Evolutionary conservation across 92 coral and sea anemone species (phyloP).

Genomic region (Nematostella vectensis): DNA sequence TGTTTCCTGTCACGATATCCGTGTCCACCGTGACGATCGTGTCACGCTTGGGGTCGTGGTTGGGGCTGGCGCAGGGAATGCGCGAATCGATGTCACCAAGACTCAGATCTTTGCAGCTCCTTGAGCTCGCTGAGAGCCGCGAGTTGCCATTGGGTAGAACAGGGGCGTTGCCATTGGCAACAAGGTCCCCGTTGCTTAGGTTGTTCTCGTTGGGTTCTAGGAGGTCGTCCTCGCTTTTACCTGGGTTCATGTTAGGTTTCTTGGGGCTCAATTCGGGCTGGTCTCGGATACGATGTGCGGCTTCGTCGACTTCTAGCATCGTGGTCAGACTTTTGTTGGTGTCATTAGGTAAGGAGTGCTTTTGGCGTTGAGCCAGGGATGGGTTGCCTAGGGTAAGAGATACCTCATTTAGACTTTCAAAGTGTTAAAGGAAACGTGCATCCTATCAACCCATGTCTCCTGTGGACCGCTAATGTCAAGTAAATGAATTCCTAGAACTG

Average conservation of each 20-base stretch:
- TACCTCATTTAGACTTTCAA: too few relatives aligned
- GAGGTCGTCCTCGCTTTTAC: constrained; percentile 47
- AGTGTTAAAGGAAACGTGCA: too few relatives aligned
- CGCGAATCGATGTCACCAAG: constrained; percentile 87
- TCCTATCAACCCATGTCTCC: too few relatives aligned
- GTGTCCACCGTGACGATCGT: constrained; percentile 83
- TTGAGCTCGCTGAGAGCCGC: constrained; percentile 81
- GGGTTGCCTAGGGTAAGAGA: constrained; percentile 1
- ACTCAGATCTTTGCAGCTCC: constrained; percentile 57
- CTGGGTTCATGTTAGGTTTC: constrained; percentile 33
- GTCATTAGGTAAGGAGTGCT: constrained; percentile 45
- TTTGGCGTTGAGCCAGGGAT: not conserved
- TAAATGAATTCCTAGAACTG: too few relatives aligned
- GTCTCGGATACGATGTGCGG: constrained; percentile 66
- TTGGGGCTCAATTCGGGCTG: constrained; percentile 44
- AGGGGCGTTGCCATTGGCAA: constrained; percentile 80
- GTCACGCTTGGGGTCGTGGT: constrained; percentile 81
- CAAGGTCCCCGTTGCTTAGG: constrained; percentile 81
- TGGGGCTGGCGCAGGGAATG: constrained; percentile 69
- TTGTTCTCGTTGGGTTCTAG: constrained; percentile 56
- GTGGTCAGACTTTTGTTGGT: constrained; percentile 68
- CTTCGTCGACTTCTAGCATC: constrained; percentile 65
- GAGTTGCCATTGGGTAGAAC: constrained; percentile 92
- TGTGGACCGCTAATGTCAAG: too few relatives aligned
- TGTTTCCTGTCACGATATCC: constrained; percentile 37